Evolutionary conservation across 2,113 vertebrate genomes (phyloP), one percentile per base, ranked within the genome.

Genomic region (Silurus meridionalis): DNA sequence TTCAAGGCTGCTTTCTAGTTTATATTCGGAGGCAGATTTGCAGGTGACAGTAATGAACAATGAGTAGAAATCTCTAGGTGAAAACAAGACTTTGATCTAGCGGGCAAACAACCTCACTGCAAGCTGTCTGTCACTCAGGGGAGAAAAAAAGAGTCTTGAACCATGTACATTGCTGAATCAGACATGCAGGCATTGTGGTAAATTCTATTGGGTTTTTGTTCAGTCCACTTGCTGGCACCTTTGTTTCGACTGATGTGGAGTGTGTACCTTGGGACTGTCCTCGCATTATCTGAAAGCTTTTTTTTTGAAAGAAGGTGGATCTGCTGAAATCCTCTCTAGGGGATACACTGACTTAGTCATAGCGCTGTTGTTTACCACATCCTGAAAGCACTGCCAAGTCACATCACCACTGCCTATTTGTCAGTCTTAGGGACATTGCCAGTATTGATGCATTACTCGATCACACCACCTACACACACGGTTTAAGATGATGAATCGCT

Each of bases 361-460:
- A 13, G 83, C 14, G 52, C 58, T 69, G 79, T 83, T 82, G 83
- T 85, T 79, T 77, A 64, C 82, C 52, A 69, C 53, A 85, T 28
- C 80, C 81, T 64, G 46, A 8, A 83, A 10, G 25, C 80, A 77
- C 37, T 72, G 84, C 83, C 67, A 50, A 63, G 81, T 82, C 63
- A 80, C 77, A 86, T 83, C 66, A 67, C 23, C 53, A 81, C 72
- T 63, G 63, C 72, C 10, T 79, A 66, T 84, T 72, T 82, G 85
- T 80, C 83, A 75, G 78, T 74, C 72, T 66, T 61, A 61, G 28
- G 77, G 79, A 71, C 50, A 13, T 10, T 88, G 77, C 83, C 83
- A 89, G 83, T 88, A 89, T 88, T 88, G 60, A 88, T 90, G 86
- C 25, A 50, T 89, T 86, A 52, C 75, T 75, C 66, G 71, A 85